These are phyloP conservation scores for Datnioides undecimradiatus DNA, from an alignment of 2,113 vertebrate species.

Conservation along the genomic window DNA sequence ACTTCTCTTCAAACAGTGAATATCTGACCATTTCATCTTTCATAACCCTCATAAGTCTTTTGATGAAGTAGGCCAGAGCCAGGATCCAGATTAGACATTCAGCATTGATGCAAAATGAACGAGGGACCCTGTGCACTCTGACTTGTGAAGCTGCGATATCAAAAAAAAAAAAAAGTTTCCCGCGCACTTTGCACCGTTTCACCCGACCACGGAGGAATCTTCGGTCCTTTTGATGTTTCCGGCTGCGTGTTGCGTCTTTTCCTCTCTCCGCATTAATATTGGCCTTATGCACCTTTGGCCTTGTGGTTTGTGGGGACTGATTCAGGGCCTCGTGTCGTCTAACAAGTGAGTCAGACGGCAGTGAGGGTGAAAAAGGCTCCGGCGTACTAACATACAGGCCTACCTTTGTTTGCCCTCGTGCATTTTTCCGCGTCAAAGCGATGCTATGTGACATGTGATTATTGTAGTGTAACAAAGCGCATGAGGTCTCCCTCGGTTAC, in stretches of 20 bases:
- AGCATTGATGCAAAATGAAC: constrained; percentile 16
- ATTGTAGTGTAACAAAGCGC: constrained; percentile 45
- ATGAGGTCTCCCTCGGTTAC: constrained; percentile 48
- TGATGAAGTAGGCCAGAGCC: constrained; percentile 38
- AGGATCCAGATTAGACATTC: constrained; percentile 35
- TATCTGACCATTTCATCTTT: constrained; percentile 45
- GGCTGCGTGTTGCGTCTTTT: background rate
- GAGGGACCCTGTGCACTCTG: background rate
- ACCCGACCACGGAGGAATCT: background rate
- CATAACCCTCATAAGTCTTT: constrained; percentile 12
- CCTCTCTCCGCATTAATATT: background rate
- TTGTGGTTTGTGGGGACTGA: too few relatives aligned
- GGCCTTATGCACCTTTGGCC: background rate
- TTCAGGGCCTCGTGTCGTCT: constrained; percentile 13
- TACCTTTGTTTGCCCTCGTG: constrained; percentile 43
- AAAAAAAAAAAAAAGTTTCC: background rate
- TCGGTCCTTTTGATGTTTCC: background rate
- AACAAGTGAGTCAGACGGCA: background rate
- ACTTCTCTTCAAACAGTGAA: constrained; percentile 11
- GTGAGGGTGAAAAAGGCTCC: background rate
- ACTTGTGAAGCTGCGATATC: constrained; percentile 13
- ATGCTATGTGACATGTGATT: constrained; percentile 31
- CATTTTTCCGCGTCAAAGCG: background rate
- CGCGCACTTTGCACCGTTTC: constrained; percentile 10
- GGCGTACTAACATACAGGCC: constrained; percentile 23